Evolutionary conservation across 2,797 vertebrate species (phyloP).

Genomic region (Erethizon dorsatum): DNA sequence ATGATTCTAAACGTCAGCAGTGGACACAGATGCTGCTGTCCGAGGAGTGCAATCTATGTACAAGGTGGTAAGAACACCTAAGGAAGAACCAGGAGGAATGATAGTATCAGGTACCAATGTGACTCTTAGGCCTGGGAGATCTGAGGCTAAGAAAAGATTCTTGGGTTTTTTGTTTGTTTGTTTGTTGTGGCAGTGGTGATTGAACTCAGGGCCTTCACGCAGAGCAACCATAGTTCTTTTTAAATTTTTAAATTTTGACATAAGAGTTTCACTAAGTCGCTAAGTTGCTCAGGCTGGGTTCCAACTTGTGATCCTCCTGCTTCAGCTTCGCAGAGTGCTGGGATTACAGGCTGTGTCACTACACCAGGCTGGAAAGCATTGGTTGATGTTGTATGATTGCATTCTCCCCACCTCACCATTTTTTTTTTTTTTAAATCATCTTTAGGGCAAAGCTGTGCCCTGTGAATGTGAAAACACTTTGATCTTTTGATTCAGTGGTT

Average conservation of each 20-base stretch:
- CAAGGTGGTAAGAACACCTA: not conserved
- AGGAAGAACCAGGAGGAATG: not conserved
- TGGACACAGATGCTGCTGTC: not conserved
- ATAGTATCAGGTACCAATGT: fast-evolving
- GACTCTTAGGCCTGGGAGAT: not conserved
- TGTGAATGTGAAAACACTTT: not conserved
- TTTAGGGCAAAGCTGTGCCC: not conserved
- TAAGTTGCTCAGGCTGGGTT: not conserved
- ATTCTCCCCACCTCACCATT: fast-evolving
- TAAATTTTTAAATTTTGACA: not conserved
- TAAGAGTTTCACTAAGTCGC: not conserved
- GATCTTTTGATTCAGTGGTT: not conserved
- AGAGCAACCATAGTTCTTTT: not conserved
- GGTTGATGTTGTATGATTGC: not conserved
- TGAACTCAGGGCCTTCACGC: not conserved
- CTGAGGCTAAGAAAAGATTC: not conserved
- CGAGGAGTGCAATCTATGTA: not conserved
- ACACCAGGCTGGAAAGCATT: not conserved
- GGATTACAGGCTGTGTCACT: not conserved
- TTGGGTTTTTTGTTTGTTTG: not conserved
- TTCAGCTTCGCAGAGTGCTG: not conserved
- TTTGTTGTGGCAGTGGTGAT: not conserved
- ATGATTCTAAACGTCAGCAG: not conserved
- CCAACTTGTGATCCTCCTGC: not conserved
- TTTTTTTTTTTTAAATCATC: not conserved